Base-by-base conservation (phyloP, 2,797 vertebrate genomes). In the Rhinogobio ventralis region DNA sequence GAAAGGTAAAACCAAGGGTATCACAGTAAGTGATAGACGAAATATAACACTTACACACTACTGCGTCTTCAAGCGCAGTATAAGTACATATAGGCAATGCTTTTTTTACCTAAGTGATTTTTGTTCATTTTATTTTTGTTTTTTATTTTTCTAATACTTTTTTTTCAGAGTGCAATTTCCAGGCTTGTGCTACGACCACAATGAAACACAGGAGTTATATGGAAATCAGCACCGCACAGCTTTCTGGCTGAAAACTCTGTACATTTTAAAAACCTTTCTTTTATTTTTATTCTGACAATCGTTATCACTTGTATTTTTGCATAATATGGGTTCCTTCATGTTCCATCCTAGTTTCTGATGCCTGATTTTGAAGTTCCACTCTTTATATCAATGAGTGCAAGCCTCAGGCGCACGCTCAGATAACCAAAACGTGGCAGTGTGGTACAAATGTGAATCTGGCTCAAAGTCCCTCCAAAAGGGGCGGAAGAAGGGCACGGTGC, bases 201-300 rank as follows among this genome's bases (percentile, higher is more conserved):
- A 96, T 96, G 95, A 96, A 96, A 97, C 96, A 97, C 95, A 96
- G 95, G 96, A 95, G 96, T 92, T 97, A 83, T 62, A 96, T 96
- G 96, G 96, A 96, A 97, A 97, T 93, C 92, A 94, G 96, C 97
- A 98, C 97, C 97, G 97, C 96, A 97, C 97, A 97, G 97, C 96
- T 96, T 97, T 97, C 95, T 97, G 96, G 96, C 96, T 96, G 96
- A 96, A 71, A 85, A 97, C 95, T 97, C 96, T 97, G 96, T 97
- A 98, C 97, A 98, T 91, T 92, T 90, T 89, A 90, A 96, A 97
- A 95, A 94, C 91, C 89, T 90, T 91, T 88, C 82, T 89, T 74
- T 81, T 89, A 89, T 74, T 81, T 81, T 88, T 81, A 84, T 75
- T 87, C 89, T 85, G 84, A 93, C 88, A 36, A 88, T 90, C 88